phyloP scores from a whole-genome alignment of 2,113 vertebrate species.

The Channa maculata region DNA sequence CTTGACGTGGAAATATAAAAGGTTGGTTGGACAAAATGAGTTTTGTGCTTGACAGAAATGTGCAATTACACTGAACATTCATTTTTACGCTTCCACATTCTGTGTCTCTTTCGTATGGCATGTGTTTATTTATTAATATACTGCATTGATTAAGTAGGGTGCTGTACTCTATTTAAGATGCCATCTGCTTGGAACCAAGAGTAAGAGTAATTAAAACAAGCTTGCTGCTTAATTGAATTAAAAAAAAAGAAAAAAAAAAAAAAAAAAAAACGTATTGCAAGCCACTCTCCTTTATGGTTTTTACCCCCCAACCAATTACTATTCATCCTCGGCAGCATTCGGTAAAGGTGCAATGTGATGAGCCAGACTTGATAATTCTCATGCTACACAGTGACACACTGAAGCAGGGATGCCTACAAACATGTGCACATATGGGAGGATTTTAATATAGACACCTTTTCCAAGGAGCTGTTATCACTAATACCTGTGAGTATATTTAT shows the following conservation, averaged over 20 bases:
- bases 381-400: constrained; percentile 22
- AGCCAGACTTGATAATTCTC: constrained; percentile 52
- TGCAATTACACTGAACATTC: constrained; percentile 39
- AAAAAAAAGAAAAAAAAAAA: constrained; percentile 4
- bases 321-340: constrained; percentile 47
- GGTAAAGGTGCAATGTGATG: constrained; percentile 25
- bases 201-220: constrained; percentile 80
- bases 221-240: constrained; percentile 74
- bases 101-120: constrained; percentile 48
- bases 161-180: constrained; percentile 59
- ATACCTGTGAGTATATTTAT: constrained; percentile 3
- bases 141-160: constrained; percentile 57
- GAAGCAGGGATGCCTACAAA: constrained; percentile 14
- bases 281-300: constrained; percentile 59
- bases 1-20: constrained; percentile 10
- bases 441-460: constrained; percentile 6
- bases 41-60: constrained; percentile 46
- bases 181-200: constrained; percentile 77
- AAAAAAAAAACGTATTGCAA: constrained; percentile 40
- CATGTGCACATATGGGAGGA: constrained; percentile 18
- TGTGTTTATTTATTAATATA: constrained; percentile 66
- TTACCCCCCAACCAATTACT: constrained; percentile 61
- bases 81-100: constrained; percentile 36
- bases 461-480: not conserved
- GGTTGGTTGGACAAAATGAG: constrained; percentile 28